A percentile compares a stretch with the other conserved stretches of the same genome.
phyloP scores from a whole-genome alignment of 2,797 vertebrate genomes.

The Hypotaenidia philippensis region DNA sequence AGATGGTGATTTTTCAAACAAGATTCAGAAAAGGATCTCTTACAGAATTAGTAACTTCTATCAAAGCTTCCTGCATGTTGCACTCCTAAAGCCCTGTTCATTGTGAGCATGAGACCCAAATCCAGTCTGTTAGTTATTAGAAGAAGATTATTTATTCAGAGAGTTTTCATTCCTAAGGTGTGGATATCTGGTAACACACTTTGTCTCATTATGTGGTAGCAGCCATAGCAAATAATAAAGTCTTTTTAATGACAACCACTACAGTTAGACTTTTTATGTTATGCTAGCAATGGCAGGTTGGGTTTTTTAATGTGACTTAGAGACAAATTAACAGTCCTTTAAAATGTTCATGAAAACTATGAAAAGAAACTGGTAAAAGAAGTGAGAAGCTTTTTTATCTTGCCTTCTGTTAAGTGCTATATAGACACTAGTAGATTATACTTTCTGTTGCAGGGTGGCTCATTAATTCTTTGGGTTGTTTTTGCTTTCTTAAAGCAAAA shows the following conservation, averaged over 20 bases:
- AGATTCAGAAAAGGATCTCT: neutral
- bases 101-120: neutral
- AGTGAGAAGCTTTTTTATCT: neutral
- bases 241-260: neutral
- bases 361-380: neutral
- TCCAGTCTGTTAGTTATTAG: neutral
- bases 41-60: neutral
- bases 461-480: slow-evolving; percentile 9
- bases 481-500: neutral
- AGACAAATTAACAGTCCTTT: slow-evolving; percentile 9
- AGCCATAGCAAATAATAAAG: neutral
- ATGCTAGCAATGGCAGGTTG: neutral
- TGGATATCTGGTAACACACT: neutral
- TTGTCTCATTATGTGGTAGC: slow-evolving; percentile 5
- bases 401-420: neutral
- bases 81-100: neutral
- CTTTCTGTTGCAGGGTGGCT: neutral
- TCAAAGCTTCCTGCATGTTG: neutral
- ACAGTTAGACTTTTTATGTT: slow-evolving; percentile 25
- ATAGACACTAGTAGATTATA: neutral
- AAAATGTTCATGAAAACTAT: neutral
- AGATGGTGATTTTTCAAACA: neutral
- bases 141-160: neutral
- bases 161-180: neutral
- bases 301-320: neutral